phyloP scores from a whole-genome alignment of 2,113 vertebrate genomes.

The Atrichornis clamosus region DNA sequence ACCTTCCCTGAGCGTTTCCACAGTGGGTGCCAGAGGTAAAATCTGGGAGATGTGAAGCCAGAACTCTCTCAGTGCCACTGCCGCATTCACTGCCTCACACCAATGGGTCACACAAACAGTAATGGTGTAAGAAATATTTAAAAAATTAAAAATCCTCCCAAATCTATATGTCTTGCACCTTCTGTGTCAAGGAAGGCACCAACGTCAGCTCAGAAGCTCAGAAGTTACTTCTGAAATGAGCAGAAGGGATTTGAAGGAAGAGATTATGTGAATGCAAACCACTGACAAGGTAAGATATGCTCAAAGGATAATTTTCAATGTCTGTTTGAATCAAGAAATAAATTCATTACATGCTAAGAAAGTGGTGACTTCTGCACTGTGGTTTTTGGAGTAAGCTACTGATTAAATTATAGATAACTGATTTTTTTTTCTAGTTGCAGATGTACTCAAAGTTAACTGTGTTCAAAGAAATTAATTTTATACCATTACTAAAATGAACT shows the following conservation, averaged over 20 bases:
- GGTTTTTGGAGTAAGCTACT: not conserved
- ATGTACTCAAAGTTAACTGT: not conserved
- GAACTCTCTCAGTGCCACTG: rapidly evolving
- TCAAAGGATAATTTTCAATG: not conserved
- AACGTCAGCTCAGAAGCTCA: not conserved
- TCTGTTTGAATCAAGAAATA: not conserved
- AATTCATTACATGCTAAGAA: not conserved
- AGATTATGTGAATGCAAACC: not conserved
- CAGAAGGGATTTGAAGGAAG: not conserved
- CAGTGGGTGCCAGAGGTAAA: not conserved
- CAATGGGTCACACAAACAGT: rapidly evolving
- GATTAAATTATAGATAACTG: not conserved
- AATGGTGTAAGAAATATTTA: not conserved
- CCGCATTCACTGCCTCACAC: not conserved
- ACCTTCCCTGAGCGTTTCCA: not conserved
- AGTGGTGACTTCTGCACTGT: not conserved
- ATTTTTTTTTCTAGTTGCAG: not conserved
- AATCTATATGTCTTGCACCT: not conserved
- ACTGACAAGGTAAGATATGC: not conserved
- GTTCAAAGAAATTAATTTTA: not conserved
- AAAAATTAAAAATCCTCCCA: not conserved
- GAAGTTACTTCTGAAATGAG: not conserved
- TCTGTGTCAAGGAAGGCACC: not conserved
- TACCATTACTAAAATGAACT: not conserved
- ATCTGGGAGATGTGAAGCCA: not conserved